These are phyloP conservation scores for Aeoliscus strigatus DNA, from an alignment of 2,797 vertebrate genomes.

Conservation along the genomic window DNA sequence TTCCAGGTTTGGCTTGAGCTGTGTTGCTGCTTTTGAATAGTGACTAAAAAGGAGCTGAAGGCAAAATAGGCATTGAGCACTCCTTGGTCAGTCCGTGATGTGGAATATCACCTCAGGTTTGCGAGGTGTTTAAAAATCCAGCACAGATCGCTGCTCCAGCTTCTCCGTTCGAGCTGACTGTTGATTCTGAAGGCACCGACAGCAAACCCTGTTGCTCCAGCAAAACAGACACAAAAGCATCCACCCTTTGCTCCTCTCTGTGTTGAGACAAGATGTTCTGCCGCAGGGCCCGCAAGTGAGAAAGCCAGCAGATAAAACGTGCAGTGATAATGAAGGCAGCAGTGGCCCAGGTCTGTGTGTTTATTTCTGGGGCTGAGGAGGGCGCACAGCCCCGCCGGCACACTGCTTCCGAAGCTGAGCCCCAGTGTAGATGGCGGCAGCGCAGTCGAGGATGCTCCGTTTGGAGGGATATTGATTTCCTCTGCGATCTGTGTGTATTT, in stretches of 20 bases:
- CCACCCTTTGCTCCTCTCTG: slow-evolving; percentile 73
- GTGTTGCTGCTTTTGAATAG: slow-evolving; percentile 33
- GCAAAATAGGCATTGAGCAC: slow-evolving; percentile 52
- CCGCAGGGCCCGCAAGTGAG: slow-evolving; percentile 67
- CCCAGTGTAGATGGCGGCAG: slow-evolving; percentile 71
- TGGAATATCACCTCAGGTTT: slow-evolving; percentile 69
- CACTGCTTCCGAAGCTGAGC: slow-evolving; percentile 71
- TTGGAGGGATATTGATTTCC: slow-evolving; percentile 78
- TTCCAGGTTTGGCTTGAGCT: slow-evolving; percentile 41
- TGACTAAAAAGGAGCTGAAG: slow-evolving; percentile 55
- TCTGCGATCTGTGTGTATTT: slow-evolving; percentile 78
- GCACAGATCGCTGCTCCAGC: slow-evolving; percentile 45
- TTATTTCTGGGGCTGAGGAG: slow-evolving; percentile 79
- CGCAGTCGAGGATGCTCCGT: slow-evolving; percentile 70
- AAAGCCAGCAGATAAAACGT: slow-evolving; percentile 74
- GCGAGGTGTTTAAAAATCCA: slow-evolving; percentile 57
- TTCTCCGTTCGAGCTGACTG: slow-evolving; percentile 70
- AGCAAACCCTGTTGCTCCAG: slow-evolving; percentile 60
- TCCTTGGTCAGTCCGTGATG: slow-evolving; percentile 54
- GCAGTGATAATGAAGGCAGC: slow-evolving; percentile 79
- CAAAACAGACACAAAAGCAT: slow-evolving; percentile 73
- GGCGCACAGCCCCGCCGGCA: slow-evolving; percentile 72
- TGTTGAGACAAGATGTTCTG: slow-evolving; percentile 65
- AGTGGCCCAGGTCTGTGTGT: slow-evolving; percentile 75
- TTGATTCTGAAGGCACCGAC: slow-evolving; percentile 66